Base-by-base conservation (phyloP, 2,797 vertebrate genomes). In the Enteromius thamalakanensis region DNA sequence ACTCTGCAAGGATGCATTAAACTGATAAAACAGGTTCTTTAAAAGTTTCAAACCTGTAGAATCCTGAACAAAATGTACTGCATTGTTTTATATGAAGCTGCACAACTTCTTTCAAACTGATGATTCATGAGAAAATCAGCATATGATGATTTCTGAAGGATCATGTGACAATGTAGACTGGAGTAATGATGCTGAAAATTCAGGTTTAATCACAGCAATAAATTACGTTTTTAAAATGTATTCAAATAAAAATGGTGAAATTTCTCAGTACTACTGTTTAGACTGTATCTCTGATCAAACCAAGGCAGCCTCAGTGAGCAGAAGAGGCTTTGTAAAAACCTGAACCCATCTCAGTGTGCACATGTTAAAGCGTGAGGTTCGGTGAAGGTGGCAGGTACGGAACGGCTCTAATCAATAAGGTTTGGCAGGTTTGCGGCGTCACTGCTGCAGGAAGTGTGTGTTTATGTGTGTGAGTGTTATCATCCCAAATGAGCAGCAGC, bases 401-500 rank as follows among this genome's bases (percentile, higher is more conserved):
- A 29, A 15, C 58, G 2, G 23, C 60, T 3, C 26, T 62, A 62
- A 62, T 62, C 26, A 29, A 62, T 29, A 29, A 7, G 60, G 14
- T 64, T 64, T 17, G 60, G 5, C 60, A 64, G 12, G 60, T 34
- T 21, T 53, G 71, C 26, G 7, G 74, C 12, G 3, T 42, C 53
- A 60, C 14, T 23, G 2, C 21, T n/a, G 14, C 51, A 26, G 74
- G 53, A 42, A 62, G 29, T 55, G 69, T 65, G 80, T 62, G 58
- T 82, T 45, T 55, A 58, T 49, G 40, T 34, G 53, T 49, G 42
- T 5, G 12, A 11, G 19, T 40, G 80, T 69, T 81, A 71, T 58
- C 37, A 10, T 81, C 69, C 15, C 26, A 74, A 45, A 76, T 62
- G 55, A 62, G 75, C 75, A 76, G 53, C 74, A 23, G 74, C 37